Base-by-base conservation (phyloP, 2,888 invertebrate species). In the Eugnorisma glareosa region DNA sequence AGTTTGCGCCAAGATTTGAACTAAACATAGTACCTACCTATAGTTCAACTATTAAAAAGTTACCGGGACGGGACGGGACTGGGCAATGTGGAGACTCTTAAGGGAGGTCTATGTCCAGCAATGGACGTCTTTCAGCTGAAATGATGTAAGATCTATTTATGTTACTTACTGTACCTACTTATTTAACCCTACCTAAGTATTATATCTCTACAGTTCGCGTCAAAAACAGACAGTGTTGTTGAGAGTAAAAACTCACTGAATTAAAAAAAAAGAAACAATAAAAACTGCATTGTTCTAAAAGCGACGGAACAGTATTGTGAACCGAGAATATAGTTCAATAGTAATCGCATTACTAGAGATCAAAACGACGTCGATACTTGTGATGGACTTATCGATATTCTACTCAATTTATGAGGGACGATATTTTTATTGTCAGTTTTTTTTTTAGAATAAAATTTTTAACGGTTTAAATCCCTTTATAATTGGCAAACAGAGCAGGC, bases 341-440 rank as follows among this genome's bases (percentile, higher is more conserved):
- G 83, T 84, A 86, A 86, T 86, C 75, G 68, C 40, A 72, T 71
- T 75, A 72, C 69, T 74, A 70, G 74, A 72, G 73, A 74, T 81
- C 57, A 64, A 75, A 67, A 37, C 54, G 68, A 69, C 63, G 73
- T 81, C 69, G 77, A 81, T 73, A 67, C 59, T 71, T 67, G 35
- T 45, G 67, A 48, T 51, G 63, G 51, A 73, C 71, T 85, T 72
- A 54, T 77, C 82, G 83, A 83, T 83, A 73, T 77, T 59, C n/a
- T n/a, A 37, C 57, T 69, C 66, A 45, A 80, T 72, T 81, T 73
- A 43, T 71, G 40, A 40, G 6, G 4, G 15, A 4, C 13, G 51
- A 61, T 18, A 45, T 45, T 69, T 76, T 70, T 81, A 59, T 64
- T 54, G 43, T 59, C 35, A 35, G n/a, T 35, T 35, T 35, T 5